A percentile compares a stretch with the other conserved stretches of the same genome.
Evolutionary conservation across 2,113 vertebrate species (phyloP).

Genomic region (Muntiacus reevesi): DNA sequence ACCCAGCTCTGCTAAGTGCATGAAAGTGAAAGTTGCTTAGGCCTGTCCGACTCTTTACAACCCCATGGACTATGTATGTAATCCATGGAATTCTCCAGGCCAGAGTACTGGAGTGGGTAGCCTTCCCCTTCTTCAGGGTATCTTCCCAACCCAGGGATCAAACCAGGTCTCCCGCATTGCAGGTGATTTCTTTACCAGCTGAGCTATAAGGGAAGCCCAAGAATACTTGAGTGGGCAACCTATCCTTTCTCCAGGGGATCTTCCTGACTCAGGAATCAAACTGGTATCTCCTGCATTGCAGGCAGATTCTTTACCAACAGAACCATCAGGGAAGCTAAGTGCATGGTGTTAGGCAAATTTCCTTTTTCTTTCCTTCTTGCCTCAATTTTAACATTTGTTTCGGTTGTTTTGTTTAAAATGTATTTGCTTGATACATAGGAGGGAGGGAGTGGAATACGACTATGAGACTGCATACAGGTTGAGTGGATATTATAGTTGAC

Average conservation of each 20-base stretch:
- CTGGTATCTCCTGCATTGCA: not conserved
- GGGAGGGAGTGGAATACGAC: not conserved
- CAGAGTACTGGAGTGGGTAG: not conserved
- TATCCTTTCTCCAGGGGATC: not conserved
- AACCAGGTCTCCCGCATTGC: not conserved
- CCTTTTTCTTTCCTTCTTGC: not conserved
- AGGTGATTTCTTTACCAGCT: not conserved
- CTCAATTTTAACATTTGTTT: not conserved
- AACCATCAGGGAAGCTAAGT: not conserved
- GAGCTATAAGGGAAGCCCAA: not conserved
- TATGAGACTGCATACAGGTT: not conserved
- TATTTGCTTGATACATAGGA: not conserved
- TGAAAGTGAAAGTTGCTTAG: not conserved
- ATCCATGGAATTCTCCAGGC: not conserved
- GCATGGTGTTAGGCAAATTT: not conserved
- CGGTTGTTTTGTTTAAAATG: not conserved
- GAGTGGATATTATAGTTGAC: not conserved
- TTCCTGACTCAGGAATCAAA: not conserved
- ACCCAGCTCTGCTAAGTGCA: not conserved
- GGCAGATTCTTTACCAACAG: fast-evolving
- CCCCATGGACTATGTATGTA: not conserved
- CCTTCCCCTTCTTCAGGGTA: not conserved
- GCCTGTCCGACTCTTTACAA: not conserved
- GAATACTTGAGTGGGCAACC: not conserved
- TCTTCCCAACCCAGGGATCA: not conserved